phyloP scores from a whole-genome alignment of 2,113 vertebrate species.

The Callospermophilus lateralis region DNA sequence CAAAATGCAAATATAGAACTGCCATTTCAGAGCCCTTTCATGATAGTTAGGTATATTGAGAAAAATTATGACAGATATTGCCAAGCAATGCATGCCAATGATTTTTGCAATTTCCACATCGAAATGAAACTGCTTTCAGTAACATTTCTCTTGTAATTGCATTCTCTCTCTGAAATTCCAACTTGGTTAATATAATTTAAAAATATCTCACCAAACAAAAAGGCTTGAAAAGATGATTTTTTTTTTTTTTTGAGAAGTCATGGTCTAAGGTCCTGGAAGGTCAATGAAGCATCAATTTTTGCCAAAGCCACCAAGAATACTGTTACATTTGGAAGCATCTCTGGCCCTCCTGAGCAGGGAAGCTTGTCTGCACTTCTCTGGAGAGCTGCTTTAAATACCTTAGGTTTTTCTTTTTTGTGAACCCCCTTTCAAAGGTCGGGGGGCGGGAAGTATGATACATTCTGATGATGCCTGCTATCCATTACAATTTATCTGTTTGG shows the following conservation, averaged over 20 bases:
- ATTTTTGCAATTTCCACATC: not conserved
- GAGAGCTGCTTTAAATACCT: not conserved
- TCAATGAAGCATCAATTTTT: not conserved
- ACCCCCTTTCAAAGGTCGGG: not conserved
- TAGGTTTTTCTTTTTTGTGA: not conserved
- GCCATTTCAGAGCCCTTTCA: not conserved
- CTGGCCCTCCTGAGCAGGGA: not conserved
- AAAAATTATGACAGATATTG: not conserved
- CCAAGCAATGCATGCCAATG: not conserved
- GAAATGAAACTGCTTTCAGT: not conserved
- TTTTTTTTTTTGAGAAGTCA: not conserved
- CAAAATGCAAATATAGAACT: constrained; percentile 15
- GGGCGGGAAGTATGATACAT: not conserved
- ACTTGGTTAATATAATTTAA: constrained; percentile 4
- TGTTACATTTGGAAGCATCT: not conserved
- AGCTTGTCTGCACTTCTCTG: not conserved
- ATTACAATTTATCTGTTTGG: not conserved
- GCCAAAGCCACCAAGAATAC: not conserved
- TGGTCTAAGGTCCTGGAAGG: not conserved
- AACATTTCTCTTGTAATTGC: not conserved
- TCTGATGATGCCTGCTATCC: not conserved
- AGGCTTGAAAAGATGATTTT: not conserved
- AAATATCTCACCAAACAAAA: not conserved
- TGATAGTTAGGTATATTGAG: not conserved
- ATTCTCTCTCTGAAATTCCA: constrained; percentile 28